These are phyloP conservation scores for Drosophila serrata DNA, from an alignment of 1,140 invertebrate species.

Conservation along the genomic window DNA sequence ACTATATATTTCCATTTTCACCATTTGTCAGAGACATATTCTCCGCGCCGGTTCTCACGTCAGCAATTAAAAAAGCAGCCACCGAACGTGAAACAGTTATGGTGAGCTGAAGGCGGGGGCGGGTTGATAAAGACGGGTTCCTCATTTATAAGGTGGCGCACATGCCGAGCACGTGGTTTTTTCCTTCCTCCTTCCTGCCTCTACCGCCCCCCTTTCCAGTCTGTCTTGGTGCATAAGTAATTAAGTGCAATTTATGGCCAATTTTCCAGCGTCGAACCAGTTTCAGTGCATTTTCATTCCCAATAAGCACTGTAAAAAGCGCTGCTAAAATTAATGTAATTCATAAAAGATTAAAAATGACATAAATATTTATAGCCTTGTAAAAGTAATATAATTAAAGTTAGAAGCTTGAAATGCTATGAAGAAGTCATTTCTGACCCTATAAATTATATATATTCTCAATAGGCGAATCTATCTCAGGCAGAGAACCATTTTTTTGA, in stretches of 20 bases:
- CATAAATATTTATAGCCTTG: too few relatives aligned
- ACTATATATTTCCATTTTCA: constrained; percentile 40
- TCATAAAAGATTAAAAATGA: too few relatives aligned
- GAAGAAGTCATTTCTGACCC: too few relatives aligned
- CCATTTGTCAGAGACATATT: constrained; percentile 42
- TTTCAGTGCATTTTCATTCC: constrained; percentile 58
- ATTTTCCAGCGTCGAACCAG: constrained; percentile 76
- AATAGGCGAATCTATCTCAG: too few relatives aligned
- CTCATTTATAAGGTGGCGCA: constrained; percentile 34
- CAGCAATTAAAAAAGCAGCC: constrained; percentile 49
- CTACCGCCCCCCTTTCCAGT: not conserved
- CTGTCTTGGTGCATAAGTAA: constrained; percentile 46
- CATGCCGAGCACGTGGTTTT: constrained; percentile 45
- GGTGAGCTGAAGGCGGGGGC: constrained; percentile 2
- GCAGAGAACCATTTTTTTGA: too few relatives aligned
- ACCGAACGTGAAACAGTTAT: constrained; percentile 44
- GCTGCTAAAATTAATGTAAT: not conserved
- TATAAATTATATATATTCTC: too few relatives aligned
- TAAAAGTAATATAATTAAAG: too few relatives aligned
- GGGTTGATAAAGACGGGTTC: constrained; percentile 26
- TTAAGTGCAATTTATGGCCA: constrained; percentile 73
- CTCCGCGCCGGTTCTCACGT: constrained; percentile 50
- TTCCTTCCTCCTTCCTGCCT: not conserved
- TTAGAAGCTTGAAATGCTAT: too few relatives aligned
- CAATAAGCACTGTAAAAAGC: constrained; percentile 12